phyloP scores from a whole-genome alignment of 2,888 invertebrate genomes.

The Laspeyria flexula region DNA sequence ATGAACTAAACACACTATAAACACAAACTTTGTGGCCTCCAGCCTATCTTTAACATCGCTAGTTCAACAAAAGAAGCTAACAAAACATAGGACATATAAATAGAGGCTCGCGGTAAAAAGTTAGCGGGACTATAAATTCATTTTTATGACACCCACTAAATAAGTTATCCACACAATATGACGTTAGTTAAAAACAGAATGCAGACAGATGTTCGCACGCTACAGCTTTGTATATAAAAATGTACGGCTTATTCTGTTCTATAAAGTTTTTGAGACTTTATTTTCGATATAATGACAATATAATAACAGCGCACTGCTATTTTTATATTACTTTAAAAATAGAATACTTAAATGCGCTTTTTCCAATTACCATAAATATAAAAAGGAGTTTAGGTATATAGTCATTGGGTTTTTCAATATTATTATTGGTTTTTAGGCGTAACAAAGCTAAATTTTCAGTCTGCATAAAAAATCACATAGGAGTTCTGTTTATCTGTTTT shows the following conservation, averaged over 20 bases:
- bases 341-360: too few relatives aligned
- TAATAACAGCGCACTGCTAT: background rate
- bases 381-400: too few relatives aligned
- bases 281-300: constrained; percentile 4
- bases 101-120: constrained; percentile 36
- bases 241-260: constrained; percentile 6
- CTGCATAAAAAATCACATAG: too few relatives aligned
- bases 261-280: constrained; percentile 8
- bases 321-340: too few relatives aligned
- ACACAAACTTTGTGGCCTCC: too few relatives aligned
- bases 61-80: constrained; percentile 18
- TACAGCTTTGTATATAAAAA: constrained; percentile 12
- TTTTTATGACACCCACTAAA: constrained; percentile 45
- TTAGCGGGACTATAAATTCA: constrained; percentile 43
- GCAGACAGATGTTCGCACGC: constrained; percentile 33
- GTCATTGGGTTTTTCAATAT: too few relatives aligned
- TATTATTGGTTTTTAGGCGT: too few relatives aligned
- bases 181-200: constrained; percentile 38
- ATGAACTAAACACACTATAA: too few relatives aligned
- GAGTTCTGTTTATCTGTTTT: too few relatives aligned
- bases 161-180: constrained; percentile 40
- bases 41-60: constrained; percentile 13
- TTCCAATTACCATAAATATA: too few relatives aligned
- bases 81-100: constrained; percentile 25
- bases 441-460: too few relatives aligned